Conservation (phyloP, 1,140 invertebrate species). For the Globodera ellingtonae region DNA sequence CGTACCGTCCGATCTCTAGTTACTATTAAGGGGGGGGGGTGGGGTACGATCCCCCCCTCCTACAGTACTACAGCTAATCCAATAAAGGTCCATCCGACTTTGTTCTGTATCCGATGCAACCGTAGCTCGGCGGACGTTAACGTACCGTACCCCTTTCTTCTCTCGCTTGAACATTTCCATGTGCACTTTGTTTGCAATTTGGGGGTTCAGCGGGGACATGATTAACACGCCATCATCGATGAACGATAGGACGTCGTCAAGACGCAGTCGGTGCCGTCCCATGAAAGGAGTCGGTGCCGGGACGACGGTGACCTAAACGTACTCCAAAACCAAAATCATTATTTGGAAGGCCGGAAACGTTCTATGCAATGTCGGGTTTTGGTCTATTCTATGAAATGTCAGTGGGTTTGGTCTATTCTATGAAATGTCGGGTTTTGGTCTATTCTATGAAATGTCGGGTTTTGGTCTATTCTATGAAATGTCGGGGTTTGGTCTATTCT, state of each 20-base stretch:
- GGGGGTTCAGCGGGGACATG: conserved; percentile 35
- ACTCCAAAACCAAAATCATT: not conserved
- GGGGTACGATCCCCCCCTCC: not conserved
- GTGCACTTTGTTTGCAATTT: conserved; percentile 6
- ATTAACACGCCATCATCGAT: conserved; percentile 54
- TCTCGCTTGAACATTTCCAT: conserved; percentile 20
- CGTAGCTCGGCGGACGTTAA: not conserved
- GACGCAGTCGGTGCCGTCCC: conserved; percentile 28
- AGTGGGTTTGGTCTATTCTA: no score
- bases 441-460: no score
- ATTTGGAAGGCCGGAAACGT: no score
- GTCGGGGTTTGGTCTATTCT: no score
- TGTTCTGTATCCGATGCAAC: no score
- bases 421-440: no score
- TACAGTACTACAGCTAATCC: no score
- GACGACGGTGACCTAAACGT: conserved; percentile 45
- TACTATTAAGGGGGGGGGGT: not conserved
- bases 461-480: not conserved
- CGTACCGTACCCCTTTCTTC: conserved; percentile 28
- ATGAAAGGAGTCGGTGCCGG: conserved; percentile 28
- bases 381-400: not conserved
- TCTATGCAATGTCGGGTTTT: no score
- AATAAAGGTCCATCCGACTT: no score
- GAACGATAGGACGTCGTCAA: conserved; percentile 54
- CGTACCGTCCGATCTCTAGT: no score